Base-by-base conservation (phyloP, 2,888 invertebrate species). In the Colostygia pectinataria region DNA sequence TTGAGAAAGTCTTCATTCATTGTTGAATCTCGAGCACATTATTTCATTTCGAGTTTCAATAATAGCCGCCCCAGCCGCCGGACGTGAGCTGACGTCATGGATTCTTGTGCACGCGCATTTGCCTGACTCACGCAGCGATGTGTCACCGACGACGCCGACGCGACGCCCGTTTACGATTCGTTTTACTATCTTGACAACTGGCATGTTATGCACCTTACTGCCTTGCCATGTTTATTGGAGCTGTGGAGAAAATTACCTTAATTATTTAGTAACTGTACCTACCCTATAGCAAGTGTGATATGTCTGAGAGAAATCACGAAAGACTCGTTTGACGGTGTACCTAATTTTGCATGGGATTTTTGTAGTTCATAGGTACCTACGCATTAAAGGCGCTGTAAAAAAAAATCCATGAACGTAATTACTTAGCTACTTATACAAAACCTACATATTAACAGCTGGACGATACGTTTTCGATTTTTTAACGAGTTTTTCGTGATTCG, bases 31-130 rank as follows among this genome's bases (percentile, higher is more conserved):
- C 23, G 23, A 36, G 10, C 14, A n/a, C n/a, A 14, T 13, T 42
- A 32, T 27, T n/a, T n/a, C n/a, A n/a, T n/a, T n/a, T 24, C 37
- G 14, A 12, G 41, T 12, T 38, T 66, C 47, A 59, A 60, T 63
- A 66, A 75, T 81, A 75, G 62, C 55, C 62, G 63, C 84, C 85
- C n/a, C 61, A 75, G 62, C 55, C 62, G 63, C 84, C 85, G 85
- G 85, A 85, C 80, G 76, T 68, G 62, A 53, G 73, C 62, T 86
- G 85, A 88, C 86, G 88, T 88, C 88, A 88, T 65, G 67, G 74
- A 80, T 80, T 77, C 79, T 80, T 80, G 76, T 71, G 76, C 73
- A 70, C 77, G 77, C 77, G 78, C 78, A 74, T 67, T 59, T 58
- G 39, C 27, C 41, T 42, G 52, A 45, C 65, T 63, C 55, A 59